Base-by-base conservation (phyloP, 2,113 vertebrate species). In the Poecilia latipinna region DNA sequence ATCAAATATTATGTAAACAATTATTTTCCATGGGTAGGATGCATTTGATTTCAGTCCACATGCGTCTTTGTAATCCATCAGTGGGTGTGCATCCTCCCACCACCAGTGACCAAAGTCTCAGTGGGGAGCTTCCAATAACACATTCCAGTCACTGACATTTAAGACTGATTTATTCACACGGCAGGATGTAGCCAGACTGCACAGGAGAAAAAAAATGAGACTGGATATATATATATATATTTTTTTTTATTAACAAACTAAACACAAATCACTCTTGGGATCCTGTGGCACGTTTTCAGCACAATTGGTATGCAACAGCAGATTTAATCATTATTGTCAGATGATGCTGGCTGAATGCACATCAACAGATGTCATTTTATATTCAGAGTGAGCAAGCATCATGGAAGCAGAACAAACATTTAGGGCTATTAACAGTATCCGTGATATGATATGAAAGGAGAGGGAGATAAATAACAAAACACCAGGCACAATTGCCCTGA, bases 301-400 rank as follows among this genome's bases (percentile, higher is more conserved):
- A 1, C n/a, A 26, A 65, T 80, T 67, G 26, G 70, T 54, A 67
- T 81, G 68, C 75, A 75, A 80, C 28, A 68, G 68, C 57, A 73
- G 57, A 75, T 70, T 6, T 62, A 64, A 81, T 72, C 35, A 80
- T 63, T 80, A 39, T 61, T 35, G 63, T 80, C 68, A 75, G 65
- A 69, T 57, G 42, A 77, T 65, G 28, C 65, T 54, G 68, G 80
- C 64, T 72, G 63, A 54, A 69, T 72, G 68, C 61, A 71, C 35
- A 70, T 60, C 72, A 61, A 72, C 65, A 26, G 61, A 78, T 75
- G 61, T 31, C 39, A 63, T 83, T 78, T 83, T 7, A 75, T 69
- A 69, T 78, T 80, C 61, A 66, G 37, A 71, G 39, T 68, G n/a
- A 31, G 66, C 22, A 63, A 29, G 19, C 44, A 68, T 74, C 65